Conservation (phyloP, 2,113 vertebrate genomes). For the Pontoporia blainvillei region DNA sequence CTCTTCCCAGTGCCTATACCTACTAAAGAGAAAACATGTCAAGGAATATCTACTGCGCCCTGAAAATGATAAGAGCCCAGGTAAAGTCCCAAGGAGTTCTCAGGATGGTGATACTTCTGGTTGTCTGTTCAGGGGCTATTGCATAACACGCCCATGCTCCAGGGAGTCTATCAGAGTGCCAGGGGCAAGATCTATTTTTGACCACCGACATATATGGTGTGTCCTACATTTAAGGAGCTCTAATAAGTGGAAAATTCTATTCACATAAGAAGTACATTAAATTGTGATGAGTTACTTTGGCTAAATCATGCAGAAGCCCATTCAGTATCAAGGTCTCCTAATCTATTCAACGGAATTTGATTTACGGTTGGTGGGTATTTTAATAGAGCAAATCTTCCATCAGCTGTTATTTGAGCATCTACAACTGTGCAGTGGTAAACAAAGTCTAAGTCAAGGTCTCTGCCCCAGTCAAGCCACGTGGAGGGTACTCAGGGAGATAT, state of each 20-base stretch:
- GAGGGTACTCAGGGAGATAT: background rate
- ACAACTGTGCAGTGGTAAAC: background rate
- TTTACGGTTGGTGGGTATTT: background rate
- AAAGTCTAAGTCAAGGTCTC: background rate
- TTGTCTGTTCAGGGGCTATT: background rate
- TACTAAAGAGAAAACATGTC: background rate
- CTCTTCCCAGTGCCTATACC: background rate
- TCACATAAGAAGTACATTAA: background rate
- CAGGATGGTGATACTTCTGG: background rate
- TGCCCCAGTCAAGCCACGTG: background rate
- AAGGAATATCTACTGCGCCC: background rate
- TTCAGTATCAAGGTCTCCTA: background rate
- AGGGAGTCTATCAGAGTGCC: background rate
- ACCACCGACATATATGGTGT: conserved; percentile 4
- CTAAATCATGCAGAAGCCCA: background rate
- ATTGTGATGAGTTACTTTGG: background rate
- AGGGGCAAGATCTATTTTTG: conserved; percentile 50
- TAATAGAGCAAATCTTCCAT: background rate
- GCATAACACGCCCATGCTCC: background rate
- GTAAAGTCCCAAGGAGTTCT: background rate
- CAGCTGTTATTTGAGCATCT: background rate
- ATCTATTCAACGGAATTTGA: background rate
- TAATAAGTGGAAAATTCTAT: conserved; percentile 20
- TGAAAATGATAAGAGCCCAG: background rate
- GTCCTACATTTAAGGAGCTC: conserved; percentile 44